Conservation (phyloP, 2,888 invertebrate species). For the Stenolophus ochropezus region DNA sequence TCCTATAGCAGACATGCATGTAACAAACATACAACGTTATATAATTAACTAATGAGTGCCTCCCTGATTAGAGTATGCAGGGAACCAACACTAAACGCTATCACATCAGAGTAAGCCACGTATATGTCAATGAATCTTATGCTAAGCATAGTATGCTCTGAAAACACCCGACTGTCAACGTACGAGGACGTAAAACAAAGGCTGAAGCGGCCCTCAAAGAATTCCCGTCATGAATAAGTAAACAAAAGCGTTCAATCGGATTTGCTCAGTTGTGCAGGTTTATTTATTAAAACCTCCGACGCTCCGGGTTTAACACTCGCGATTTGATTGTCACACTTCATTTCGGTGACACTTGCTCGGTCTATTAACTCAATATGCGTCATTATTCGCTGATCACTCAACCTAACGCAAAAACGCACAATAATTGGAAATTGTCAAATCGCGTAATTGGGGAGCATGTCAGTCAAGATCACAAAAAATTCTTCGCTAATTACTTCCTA, state of each 20-base stretch:
- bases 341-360: constrained; percentile 14
- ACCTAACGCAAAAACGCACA: background rate
- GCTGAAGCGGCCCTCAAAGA: background rate
- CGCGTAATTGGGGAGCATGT: background rate
- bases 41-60: no score
- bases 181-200: constrained; percentile 1
- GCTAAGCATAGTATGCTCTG: no score
- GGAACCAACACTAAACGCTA: no score
- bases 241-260: constrained; percentile 34
- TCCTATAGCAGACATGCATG: no score
- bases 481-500: constrained; percentile 15
- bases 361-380: background rate
- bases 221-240: constrained; percentile 5
- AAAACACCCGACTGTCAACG: no score
- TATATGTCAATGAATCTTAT: no score
- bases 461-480: constrained; percentile 4
- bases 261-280: constrained; percentile 31
- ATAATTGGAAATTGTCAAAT: constrained; percentile 29
- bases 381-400: constrained; percentile 9
- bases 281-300: constrained; percentile 22
- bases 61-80: no score
- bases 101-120: no score
- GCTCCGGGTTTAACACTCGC: background rate
- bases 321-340: constrained; percentile 37
- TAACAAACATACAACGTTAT: no score